Conservation (phyloP, 2,113 vertebrate genomes). For the Archilochus colubris region DNA sequence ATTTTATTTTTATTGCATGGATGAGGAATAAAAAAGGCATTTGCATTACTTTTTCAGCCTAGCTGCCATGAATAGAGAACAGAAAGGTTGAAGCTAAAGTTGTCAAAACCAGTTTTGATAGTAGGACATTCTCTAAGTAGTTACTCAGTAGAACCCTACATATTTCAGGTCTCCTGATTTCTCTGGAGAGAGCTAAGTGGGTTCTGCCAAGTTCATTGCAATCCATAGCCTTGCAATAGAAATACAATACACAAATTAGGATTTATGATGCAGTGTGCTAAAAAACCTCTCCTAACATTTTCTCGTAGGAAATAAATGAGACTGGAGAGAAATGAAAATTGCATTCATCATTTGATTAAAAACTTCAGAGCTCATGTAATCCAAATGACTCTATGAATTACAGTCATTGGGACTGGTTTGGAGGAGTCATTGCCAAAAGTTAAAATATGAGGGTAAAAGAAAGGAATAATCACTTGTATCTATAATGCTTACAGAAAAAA, state of each 20-base stretch:
- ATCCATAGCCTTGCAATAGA: not conserved
- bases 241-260: slow-evolving; percentile 4
- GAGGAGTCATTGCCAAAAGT: not conserved
- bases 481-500: not conserved
- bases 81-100: not conserved
- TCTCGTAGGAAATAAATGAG: not conserved
- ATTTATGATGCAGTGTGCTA: not conserved
- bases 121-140: not conserved
- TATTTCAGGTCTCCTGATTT: not conserved
- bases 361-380: not conserved
- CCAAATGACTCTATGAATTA: slow-evolving; percentile 8
- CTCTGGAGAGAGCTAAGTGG: not conserved
- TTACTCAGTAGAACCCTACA: not conserved
- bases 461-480: not conserved
- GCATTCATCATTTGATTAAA: slow-evolving; percentile 15
- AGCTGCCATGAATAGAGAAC: not conserved
- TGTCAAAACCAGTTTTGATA: not conserved
- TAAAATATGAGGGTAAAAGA: not conserved
- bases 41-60: not conserved
- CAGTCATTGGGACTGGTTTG: not conserved
- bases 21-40: not conserved
- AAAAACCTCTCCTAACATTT: slow-evolving; percentile 21
- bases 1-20: not conserved
- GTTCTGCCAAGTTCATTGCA: not conserved
- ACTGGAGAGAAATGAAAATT: not conserved